Percentiles rank a stretch among this genome's conserved stretches.
Conservation (phyloP, 1,140 invertebrate species). For the Cyphomyrmex costatus region DNA sequence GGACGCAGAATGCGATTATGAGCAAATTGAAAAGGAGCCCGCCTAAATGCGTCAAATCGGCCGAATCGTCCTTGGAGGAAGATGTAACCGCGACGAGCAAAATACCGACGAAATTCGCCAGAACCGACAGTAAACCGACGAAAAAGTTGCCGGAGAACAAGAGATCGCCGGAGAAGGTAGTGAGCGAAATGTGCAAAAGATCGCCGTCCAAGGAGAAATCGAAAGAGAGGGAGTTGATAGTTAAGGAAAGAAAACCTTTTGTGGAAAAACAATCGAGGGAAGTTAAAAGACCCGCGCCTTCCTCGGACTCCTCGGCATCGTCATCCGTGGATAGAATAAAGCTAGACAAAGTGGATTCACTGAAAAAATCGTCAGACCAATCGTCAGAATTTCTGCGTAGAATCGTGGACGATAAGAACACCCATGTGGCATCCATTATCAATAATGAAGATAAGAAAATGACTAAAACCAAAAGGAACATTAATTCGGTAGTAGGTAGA, state of each 20-base stretch:
- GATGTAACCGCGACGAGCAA: conserved; percentile 75
- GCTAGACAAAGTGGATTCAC: conserved; percentile 71
- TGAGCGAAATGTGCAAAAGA: conserved; percentile 63
- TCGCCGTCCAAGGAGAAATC: conserved; percentile 73
- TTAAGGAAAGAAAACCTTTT: conserved; percentile 44
- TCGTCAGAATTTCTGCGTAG: conserved; percentile 46
- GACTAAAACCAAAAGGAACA: conserved; percentile 71
- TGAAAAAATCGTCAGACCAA: conserved; percentile 34
- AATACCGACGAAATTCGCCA: conserved; percentile 82
- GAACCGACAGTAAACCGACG: conserved; percentile 69
- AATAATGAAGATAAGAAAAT: conserved; percentile 68
- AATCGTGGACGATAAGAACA: not conserved
- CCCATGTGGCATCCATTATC: conserved; percentile 64
- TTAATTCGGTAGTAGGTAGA: conserved; percentile 52
- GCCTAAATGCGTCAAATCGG: conserved; percentile 76
- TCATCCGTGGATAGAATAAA: conserved; percentile 43
- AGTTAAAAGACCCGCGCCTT: not conserved
- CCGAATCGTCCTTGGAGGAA: conserved; percentile 67
- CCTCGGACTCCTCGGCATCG: conserved; percentile 12
- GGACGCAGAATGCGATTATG: conserved; percentile 73
- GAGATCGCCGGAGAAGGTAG: conserved; percentile 71
- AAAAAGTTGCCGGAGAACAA: conserved; percentile 71
- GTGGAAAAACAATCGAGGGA: conserved; percentile 55
- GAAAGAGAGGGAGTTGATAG: conserved; percentile 68
- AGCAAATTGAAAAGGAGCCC: conserved; percentile 81